phyloP scores from a whole-genome alignment of 2,113 vertebrate genomes.

The Phaethon lepturus region DNA sequence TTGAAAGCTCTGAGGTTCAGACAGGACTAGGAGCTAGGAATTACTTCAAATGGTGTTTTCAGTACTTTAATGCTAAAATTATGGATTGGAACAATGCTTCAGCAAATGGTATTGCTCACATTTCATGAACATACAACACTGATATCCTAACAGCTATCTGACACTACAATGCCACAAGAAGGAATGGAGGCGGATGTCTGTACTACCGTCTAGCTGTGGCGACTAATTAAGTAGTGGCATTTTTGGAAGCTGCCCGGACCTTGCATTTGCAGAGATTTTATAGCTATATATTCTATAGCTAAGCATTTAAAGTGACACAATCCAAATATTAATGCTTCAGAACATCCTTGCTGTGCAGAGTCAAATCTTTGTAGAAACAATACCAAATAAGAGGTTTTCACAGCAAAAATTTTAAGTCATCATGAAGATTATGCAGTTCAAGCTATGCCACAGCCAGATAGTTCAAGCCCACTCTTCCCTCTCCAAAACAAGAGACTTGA shows the following conservation, averaged over 20 bases:
- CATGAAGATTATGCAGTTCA: neutral
- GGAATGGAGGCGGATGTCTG: neutral
- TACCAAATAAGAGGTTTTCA: neutral
- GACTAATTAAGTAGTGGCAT: neutral
- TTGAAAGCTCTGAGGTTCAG: neutral
- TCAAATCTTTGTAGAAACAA: neutral
- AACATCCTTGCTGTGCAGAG: neutral
- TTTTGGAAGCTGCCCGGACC: neutral
- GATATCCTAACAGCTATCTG: neutral
- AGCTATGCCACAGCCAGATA: neutral
- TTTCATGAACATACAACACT: neutral
- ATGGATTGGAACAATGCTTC: neutral
- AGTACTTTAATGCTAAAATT: neutral
- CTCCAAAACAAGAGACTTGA: neutral
- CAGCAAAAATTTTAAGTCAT: neutral
- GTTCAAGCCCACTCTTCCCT: neutral
- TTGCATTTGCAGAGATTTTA: neutral
- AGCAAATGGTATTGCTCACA: neutral
- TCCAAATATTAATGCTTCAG: neutral
- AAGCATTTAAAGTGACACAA: neutral
- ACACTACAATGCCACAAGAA: neutral
- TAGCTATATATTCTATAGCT: neutral
- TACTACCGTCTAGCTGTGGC: neutral
- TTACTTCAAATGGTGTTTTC: neutral
- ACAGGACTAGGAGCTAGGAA: neutral